Evolutionary conservation across 2,888 invertebrate species (phyloP).

Genomic region (Ormyrus pomaceus): DNA sequence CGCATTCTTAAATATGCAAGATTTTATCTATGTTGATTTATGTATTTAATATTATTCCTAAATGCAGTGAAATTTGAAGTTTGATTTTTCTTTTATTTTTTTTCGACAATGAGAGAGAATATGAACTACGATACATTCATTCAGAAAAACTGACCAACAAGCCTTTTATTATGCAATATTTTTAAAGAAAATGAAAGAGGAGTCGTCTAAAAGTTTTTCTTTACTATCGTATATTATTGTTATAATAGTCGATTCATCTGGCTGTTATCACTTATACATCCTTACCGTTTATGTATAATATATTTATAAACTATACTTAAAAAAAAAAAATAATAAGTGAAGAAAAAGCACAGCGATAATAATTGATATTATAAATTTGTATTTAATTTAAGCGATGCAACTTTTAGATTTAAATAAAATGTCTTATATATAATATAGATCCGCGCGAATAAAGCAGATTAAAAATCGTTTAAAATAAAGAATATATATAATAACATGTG

Average conservation of each 20-base stretch:
- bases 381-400: slow-evolving; percentile 58
- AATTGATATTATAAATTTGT: slow-evolving; percentile 55
- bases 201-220: slow-evolving; percentile 36
- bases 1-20: slow-evolving; percentile 47
- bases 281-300: slow-evolving; percentile 51
- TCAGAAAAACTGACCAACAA: slow-evolving; percentile 50
- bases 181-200: slow-evolving; percentile 49
- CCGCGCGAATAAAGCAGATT: slow-evolving; percentile 55
- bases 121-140: slow-evolving; percentile 52
- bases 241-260: slow-evolving; percentile 50
- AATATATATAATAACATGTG: slow-evolving; percentile 55
- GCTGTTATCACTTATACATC: slow-evolving; percentile 52
- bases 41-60: slow-evolving; percentile 49
- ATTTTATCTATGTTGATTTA: slow-evolving; percentile 50
- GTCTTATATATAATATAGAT: slow-evolving; percentile 56
- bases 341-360: slow-evolving; percentile 56
- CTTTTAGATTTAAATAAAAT: slow-evolving; percentile 57
- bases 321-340: slow-evolving; percentile 51
- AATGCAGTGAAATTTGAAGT: slow-evolving; percentile 44
- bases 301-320: slow-evolving; percentile 51
- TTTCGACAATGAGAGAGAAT: slow-evolving; percentile 46
- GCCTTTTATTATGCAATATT: slow-evolving; percentile 33
- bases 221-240: slow-evolving; percentile 34
- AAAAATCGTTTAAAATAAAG: slow-evolving; percentile 54
- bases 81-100: slow-evolving; percentile 49